Evolutionary conservation across 2,797 vertebrate species (phyloP).

Genomic region (Nyctibius grandis): DNA sequence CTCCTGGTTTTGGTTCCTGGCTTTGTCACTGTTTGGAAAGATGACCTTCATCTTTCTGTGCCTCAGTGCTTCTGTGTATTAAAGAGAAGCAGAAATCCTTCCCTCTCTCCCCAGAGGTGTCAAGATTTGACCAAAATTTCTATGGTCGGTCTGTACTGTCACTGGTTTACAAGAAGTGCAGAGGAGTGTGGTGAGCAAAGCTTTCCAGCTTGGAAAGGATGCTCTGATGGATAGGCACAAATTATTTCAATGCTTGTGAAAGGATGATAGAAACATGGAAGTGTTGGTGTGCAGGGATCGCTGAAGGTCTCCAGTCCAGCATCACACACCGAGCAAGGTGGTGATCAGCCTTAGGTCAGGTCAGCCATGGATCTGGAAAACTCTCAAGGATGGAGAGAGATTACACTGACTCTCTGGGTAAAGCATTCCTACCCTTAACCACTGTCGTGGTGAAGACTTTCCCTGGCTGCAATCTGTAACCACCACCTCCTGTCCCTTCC

Average conservation of each 20-base stretch:
- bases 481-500: background rate
- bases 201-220: background rate
- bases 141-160: background rate
- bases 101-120: background rate
- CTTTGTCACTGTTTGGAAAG: background rate
- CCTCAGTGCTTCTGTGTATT: rapidly evolving
- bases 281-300: background rate
- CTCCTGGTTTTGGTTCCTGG: background rate
- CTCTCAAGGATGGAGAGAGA: background rate
- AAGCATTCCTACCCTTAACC: background rate
- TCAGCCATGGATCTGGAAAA: background rate
- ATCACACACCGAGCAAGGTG: background rate
- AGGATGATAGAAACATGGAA: background rate
- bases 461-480: background rate
- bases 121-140: background rate
- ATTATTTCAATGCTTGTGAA: background rate
- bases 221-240: background rate
- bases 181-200: background rate
- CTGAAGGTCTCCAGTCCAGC: background rate
- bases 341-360: background rate
- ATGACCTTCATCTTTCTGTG: background rate
- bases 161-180: background rate
- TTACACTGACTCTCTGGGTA: background rate
- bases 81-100: background rate
- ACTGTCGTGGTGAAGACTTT: background rate